Base-by-base conservation (phyloP, 2,888 invertebrate genomes). In the Coelinius sp. region DNA sequence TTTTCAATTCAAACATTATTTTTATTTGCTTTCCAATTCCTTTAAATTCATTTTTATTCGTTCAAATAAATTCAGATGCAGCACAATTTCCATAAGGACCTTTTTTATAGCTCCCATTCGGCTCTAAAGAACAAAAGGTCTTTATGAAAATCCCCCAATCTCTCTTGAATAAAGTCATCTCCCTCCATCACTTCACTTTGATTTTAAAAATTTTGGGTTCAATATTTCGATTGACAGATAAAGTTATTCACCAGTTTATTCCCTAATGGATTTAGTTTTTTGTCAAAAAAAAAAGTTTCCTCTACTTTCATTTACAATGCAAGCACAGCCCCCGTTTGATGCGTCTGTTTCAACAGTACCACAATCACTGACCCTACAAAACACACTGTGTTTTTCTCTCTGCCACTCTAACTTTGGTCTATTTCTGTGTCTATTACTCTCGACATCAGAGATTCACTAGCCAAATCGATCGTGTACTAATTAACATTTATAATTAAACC, bases 401-500 rank as follows among this genome's bases (percentile, higher is more conserved):
- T 77, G 71, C 77, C 77, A 79, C 75, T 73, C 67, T 71, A 67
- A 68, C 67, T 49, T 68, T 73, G 79, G 82, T 86, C 87, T 87
- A 87, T 86, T 87, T 86, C 78, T 79, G 85, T 84, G 80, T 83
- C 84, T 84, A 86, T 87, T 85, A 85, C 84, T 83, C 65, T 82
- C 84, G 83, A 83, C 81, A 82, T 77, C 78, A 80, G 80, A 82
- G 79, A 85, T 81, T 82, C 83, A 83, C 83, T 77, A 79, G 86
- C 87, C 87, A 86, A 87, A 85, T 87, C 86, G 86, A 87, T 87
- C 87, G 82, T 81, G 87, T 76, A 86, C 87, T 85, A 86, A 87
- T 87, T 87, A 86, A 84, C 85, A 86, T 86, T 87, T 87, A 87
- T 86, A 87, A 86, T 86, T 87, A 86, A 83, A 77, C 78, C 67